Base-by-base conservation (phyloP, 2,888 invertebrate genomes). In the Agriopis marginaria region DNA sequence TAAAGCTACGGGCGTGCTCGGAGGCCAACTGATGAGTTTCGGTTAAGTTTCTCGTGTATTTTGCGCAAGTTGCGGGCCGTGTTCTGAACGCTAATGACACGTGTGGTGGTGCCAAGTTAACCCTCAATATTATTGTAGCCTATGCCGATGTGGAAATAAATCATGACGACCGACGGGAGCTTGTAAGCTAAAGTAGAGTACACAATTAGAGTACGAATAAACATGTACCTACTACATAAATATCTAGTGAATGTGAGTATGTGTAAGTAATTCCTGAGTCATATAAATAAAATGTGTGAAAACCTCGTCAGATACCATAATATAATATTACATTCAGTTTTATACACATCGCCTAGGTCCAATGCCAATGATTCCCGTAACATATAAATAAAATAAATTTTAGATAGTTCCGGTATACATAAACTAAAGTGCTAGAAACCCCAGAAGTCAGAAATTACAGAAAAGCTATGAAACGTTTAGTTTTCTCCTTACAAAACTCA, bases 21-120 rank as follows among this genome's bases (percentile, higher is more conserved):
- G 82, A 81, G 85, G 81, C 84, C 84, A 82, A 82, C 88, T 91
- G 91, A 92, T 92, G 89, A 91, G 92, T 93, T 92, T 89, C 17
- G 87, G 83, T 82, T 32, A 91, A 92, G 88, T 92, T 90, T 83
- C 83, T 79, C 81, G 82, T 84, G 80, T 84, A 85, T 83, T 85
- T 86, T 85, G 87, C 84, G 81, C 77, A 78, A 82, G 80, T 81
- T 80, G 79, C 77, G 80, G 79, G 81, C 84, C 77, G 85, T 87
- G 86, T 86, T 79, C 76, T 71, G 86, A 84, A 85, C 84, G 68
- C 79, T 84, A 84, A 85, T 80, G 77, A 64, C 78, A 82, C 77
- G 81, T 81, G 77, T 80, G 72, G 64, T 66, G 64, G 67, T 71
- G 68, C 74, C 72, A 74, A 75, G 63, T 74, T 69, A 65, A 60